Conservation (phyloP, 2,797 vertebrate genomes). For the Vespertilio murinus region DNA sequence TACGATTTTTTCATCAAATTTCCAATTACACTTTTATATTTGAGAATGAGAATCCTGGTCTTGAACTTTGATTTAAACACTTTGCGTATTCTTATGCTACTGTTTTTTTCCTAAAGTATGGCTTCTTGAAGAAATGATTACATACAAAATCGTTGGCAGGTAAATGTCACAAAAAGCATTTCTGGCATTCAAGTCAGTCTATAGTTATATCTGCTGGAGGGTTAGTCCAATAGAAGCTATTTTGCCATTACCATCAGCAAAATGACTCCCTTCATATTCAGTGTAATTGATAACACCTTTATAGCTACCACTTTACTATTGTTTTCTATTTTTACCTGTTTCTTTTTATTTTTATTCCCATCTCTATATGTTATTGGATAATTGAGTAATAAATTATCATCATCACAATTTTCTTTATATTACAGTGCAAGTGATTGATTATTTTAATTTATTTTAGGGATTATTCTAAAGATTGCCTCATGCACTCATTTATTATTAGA, state of each 20-base stretch:
- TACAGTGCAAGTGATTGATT: no score
- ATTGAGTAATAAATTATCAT: no score
- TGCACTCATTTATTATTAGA: not conserved
- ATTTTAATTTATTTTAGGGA: no score
- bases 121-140: slow-evolving; percentile 7
- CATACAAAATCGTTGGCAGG: not conserved
- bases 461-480: not conserved
- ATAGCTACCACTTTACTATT: not conserved
- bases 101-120: not conserved
- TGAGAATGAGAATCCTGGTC: not conserved
- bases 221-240: not conserved
- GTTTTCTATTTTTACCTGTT: no score
- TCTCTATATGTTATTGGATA: no score
- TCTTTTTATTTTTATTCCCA: no score
- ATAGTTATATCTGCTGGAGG: not conserved
- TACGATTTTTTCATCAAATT: not conserved
- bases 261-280: not conserved
- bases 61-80: slow-evolving; percentile 12
- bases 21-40: slow-evolving; percentile 11
- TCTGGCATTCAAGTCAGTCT: not conserved
- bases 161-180: not conserved
- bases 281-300: not conserved
- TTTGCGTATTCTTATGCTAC: not conserved
- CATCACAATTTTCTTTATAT: no score
- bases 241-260: not conserved